Evolutionary conservation across 2,888 invertebrate species (phyloP), one percentile per base, ranked within the genome.

Genomic region (Labia minor): DNA sequence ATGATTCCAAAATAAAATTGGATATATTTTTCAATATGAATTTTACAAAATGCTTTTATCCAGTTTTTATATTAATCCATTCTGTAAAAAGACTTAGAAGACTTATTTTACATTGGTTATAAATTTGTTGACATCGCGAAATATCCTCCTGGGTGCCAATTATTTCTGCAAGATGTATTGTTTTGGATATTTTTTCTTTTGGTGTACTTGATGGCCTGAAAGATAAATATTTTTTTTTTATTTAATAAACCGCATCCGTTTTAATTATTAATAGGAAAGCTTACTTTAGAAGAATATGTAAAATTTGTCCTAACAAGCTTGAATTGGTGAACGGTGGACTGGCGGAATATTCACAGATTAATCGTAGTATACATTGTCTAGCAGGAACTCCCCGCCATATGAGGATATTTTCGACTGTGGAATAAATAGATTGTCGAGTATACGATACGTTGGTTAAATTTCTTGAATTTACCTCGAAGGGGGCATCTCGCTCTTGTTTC

Each of bases 211-310:
- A 49, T 3, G 49, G 49, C 14, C 49, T 49, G n/a, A 49, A 49
- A 49, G 16, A n/a, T 14, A 49, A 8, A 49, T 8, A 49, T 49
- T 10, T 49, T 10, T 14, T 49, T 14, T 49, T 49, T 49, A 14
- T 49, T 16, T 10, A 4, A 49, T 26, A 26, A 10, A 4, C 14
- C 3, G 49, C 49, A 49, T 6, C 8, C 26, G 8, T 26, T 26
- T 26, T 6, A 26, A 26, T 26, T 6, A 6, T 26, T 6, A 26
- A 26, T 26, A 26, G 3, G 3, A 6, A 26, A 26, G 26, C 85
- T 85, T 79, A 89, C 85, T 87, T 87, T 75, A 91, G 82, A 74
- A 89, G 77, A 72, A 89, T 85, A 78, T 90, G 87, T 70, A 89
- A 79, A 73, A 91, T 80, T 79, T 90, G 87, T 21, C 86, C 88